Conservation (phyloP, 2,888 invertebrate species). For the Parascotia fuliginaria region DNA sequence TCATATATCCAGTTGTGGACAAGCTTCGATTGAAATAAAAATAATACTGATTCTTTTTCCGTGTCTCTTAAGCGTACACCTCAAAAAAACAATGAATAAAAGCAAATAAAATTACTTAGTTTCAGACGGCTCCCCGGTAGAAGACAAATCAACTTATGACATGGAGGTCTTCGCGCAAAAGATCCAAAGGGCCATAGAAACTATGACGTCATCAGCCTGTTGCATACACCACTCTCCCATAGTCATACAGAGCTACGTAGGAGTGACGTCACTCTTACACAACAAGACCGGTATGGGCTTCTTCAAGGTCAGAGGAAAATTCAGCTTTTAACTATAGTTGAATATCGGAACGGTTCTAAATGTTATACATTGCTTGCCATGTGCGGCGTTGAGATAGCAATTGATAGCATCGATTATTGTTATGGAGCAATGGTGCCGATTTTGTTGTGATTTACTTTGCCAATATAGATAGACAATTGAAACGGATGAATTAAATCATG, state of each 20-base stretch:
- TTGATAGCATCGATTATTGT: no score
- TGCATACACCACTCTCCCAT: conserved; percentile 89
- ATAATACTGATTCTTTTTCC: no score
- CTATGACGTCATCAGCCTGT: conserved; percentile 76
- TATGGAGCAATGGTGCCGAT: conserved; percentile 1
- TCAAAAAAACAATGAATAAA: no score
- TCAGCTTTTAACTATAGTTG: conserved; percentile 88
- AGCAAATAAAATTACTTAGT: conserved; percentile 1
- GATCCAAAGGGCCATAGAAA: conserved; percentile 83
- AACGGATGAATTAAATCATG: background rate
- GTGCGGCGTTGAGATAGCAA: background rate
- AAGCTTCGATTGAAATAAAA: no score
- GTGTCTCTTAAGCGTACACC: no score
- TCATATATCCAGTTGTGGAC: no score
- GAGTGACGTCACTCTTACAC: conserved; percentile 91
- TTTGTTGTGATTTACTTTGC: background rate
- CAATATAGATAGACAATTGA: background rate
- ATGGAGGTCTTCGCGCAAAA: conserved; percentile 87
- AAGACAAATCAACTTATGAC: conserved; percentile 83
- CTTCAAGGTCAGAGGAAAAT: conserved; percentile 94
- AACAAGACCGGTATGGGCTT: conserved; percentile 94
- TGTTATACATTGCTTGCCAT: conserved; percentile 11
- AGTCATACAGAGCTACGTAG: conserved; percentile 92
- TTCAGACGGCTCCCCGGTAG: conserved; percentile 62
- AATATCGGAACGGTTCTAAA: conserved; percentile 11